Conservation (phyloP, 2,113 vertebrate genomes). For the Cromileptes altivelis region DNA sequence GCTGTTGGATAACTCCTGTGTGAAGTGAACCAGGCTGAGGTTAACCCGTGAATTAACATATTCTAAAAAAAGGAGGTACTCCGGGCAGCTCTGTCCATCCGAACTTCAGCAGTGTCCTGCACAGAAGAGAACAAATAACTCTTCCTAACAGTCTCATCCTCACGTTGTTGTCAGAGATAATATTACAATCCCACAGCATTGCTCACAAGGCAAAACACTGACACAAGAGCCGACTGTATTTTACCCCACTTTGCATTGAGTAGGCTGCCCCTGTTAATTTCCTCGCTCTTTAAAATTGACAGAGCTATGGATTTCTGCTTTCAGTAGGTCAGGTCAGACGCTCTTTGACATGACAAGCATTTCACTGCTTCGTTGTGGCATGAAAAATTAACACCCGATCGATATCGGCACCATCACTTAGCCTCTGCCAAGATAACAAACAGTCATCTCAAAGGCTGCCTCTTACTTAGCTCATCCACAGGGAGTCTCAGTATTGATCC, state of each 20-base stretch:
- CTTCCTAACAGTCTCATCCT: conserved; percentile 11
- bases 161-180: conserved; percentile 12
- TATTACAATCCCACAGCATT: background rate
- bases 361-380: conserved; percentile 18
- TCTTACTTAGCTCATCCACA: conserved; percentile 60
- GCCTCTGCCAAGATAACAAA: conserved; percentile 51
- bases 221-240: conserved; percentile 11
- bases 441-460: conserved; percentile 42
- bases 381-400: conserved; percentile 53
- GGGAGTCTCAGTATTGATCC: conserved; percentile 53
- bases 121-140: conserved; percentile 12
- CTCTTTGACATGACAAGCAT: conserved; percentile 39
- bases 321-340: conserved; percentile 6
- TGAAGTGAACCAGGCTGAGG: background rate
- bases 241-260: background rate
- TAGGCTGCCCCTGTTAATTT: conserved; percentile 11
- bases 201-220: background rate
- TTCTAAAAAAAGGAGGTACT: conserved; percentile 15
- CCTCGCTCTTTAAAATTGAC: conserved; percentile 1
- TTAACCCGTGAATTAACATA: conserved; percentile 25
- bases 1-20: conserved; percentile 17
- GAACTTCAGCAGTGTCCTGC: conserved; percentile 13
- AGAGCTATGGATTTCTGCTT: conserved; percentile 15
- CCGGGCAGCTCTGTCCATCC: background rate
- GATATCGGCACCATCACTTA: conserved; percentile 34